Evolutionary conservation across 2,888 invertebrate genomes (phyloP).

Genomic region (Ochropacha duplaris): DNA sequence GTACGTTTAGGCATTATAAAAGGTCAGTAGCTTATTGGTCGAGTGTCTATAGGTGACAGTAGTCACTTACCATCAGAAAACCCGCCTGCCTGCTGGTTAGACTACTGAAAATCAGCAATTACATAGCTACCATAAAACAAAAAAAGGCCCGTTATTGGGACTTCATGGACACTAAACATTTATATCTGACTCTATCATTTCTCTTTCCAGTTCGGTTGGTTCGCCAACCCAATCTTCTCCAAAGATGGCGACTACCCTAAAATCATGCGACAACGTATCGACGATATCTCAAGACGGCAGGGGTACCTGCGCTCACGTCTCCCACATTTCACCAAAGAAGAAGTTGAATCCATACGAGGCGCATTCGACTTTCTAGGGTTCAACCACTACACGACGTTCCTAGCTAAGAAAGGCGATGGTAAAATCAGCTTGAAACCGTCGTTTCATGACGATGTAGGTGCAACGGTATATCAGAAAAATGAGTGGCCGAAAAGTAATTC

Average conservation of each 20-base stretch:
- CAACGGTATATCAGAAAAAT: conserved; percentile 55
- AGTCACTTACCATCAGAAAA: no score
- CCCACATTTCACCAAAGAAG: conserved; percentile 83
- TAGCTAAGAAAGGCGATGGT: conserved; percentile 56
- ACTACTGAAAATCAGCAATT: no score
- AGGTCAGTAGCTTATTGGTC: no score
- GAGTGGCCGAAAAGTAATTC: conserved; percentile 78
- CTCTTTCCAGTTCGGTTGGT: conserved; percentile 84
- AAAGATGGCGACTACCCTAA: conserved; percentile 85
- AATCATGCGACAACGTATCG: conserved; percentile 84
- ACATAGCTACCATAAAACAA: no score
- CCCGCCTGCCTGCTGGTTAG: no score
- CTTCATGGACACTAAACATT: no score
- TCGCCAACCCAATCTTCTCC: conserved; percentile 86
- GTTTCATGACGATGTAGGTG: conserved; percentile 65
- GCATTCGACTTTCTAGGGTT: conserved; percentile 89
- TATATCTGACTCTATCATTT: not conserved
- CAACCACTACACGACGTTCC: conserved; percentile 87
- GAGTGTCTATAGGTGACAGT: no score
- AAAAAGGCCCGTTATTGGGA: no score
- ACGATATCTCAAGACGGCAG: conserved; percentile 81
- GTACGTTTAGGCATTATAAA: no score
- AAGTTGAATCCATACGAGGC: conserved; percentile 82
- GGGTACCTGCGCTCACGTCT: conserved; percentile 84
- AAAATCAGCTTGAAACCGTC: conserved; percentile 53